Percentiles rank a stretch among this genome's conserved stretches.
phyloP scores from a whole-genome alignment of 2,113 vertebrate species.

The Corythoichthys intestinalis region DNA sequence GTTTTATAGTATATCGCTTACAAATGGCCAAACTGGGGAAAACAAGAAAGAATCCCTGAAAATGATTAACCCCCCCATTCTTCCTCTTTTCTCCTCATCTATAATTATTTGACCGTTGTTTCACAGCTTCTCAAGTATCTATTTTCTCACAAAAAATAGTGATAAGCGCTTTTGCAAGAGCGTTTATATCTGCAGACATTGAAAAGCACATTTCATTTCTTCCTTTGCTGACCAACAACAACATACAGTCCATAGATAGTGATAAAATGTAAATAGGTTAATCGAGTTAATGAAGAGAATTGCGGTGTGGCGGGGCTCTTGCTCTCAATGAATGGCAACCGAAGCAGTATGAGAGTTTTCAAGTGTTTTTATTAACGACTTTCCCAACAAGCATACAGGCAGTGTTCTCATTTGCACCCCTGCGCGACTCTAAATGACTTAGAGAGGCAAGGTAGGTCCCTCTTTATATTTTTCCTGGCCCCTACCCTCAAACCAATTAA shows the following conservation, averaged over 20 bases:
- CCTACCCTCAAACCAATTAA: no score
- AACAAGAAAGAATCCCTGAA: neutral
- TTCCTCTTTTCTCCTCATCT: neutral
- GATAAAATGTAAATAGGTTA: conserved; percentile 20
- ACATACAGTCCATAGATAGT: neutral
- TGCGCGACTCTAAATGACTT: no score
- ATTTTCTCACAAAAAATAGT: conserved; percentile 21
- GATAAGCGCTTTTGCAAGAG: conserved; percentile 37
- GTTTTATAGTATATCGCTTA: neutral
- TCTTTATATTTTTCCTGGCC: no score
- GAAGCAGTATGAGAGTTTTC: no score
- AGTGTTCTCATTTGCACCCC: no score
- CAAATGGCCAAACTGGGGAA: neutral
- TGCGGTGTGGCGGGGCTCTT: neutral
- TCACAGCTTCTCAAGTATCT: conserved; percentile 7
- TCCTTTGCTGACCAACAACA: conserved; percentile 14
- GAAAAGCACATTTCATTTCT: conserved; percentile 54
- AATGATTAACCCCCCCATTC: neutral
- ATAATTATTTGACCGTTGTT: conserved; percentile 18
- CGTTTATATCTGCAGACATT: conserved; percentile 47
- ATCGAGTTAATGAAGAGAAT: neutral
- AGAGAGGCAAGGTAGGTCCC: no score
- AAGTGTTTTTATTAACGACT: no score
- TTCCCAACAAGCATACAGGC: no score
- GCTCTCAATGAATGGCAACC: no score